phyloP scores from a whole-genome alignment of 2,113 vertebrate species.

The Agapornis roseicollis region DNA sequence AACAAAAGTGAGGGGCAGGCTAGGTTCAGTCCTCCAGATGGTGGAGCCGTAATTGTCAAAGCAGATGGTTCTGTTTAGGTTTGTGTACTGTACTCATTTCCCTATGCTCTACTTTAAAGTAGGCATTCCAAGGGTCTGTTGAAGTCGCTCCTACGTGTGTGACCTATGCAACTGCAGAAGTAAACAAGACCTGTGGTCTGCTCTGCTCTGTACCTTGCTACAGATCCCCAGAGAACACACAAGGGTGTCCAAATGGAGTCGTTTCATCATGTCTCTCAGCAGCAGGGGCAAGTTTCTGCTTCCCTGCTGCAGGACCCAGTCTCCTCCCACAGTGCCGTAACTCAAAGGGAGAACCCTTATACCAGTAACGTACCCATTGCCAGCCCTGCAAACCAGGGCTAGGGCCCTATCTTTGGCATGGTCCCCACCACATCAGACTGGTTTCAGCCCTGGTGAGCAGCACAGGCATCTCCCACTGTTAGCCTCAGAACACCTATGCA shows the following conservation, averaged over 20 bases:
- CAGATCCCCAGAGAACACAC: rapidly evolving
- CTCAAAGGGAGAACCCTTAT: neutral
- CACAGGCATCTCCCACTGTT: rapidly evolving
- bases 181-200: neutral
- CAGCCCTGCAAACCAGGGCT: neutral
- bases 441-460: neutral
- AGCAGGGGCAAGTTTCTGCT: neutral
- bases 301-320: neutral
- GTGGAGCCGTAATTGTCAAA: neutral
- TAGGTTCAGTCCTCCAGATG: constrained; percentile 28
- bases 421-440: too few species aligned
- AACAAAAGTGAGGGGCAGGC: neutral
- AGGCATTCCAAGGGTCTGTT: neutral
- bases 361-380: neutral
- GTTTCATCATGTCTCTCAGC: neutral
- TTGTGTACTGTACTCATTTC: neutral
- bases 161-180: neutral
- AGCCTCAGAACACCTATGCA: neutral
- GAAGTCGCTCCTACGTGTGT: neutral
- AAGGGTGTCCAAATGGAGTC: rapidly evolving
- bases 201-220: neutral
- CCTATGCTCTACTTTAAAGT: neutral
- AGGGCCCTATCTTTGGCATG: rapidly evolving
- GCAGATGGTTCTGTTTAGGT: constrained; percentile 37
- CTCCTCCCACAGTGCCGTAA: rapidly evolving